phyloP scores from a whole-genome alignment of 2,888 invertebrate species.

The Hermaeophaga mercurialis region DNA sequence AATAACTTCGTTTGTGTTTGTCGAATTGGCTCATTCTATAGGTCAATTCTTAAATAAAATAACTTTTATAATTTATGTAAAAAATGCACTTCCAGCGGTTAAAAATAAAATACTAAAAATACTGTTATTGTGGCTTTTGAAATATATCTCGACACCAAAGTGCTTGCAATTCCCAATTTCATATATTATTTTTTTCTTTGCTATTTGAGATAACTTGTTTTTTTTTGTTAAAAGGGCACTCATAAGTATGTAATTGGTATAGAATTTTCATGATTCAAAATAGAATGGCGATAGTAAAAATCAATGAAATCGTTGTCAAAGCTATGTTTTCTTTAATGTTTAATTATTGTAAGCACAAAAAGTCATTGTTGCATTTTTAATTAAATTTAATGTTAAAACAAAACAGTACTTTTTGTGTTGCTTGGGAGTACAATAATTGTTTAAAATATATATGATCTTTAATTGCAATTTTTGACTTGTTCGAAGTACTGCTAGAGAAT shows the following conservation, averaged over 20 bases:
- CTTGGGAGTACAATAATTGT: neutral
- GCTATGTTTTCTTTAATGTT: too few species aligned
- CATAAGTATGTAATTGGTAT: too few species aligned
- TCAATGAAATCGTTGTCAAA: too few species aligned
- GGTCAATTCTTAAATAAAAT: neutral
- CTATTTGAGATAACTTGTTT: neutral
- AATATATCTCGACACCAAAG: constrained; percentile 3
- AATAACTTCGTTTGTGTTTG: too few species aligned
- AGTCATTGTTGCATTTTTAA: neutral
- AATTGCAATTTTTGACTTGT: neutral
- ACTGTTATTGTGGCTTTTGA: neutral
- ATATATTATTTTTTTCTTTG: neutral
- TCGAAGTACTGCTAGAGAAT: neutral
- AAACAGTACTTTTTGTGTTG: neutral
- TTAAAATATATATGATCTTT: neutral
- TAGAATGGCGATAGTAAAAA: too few species aligned
- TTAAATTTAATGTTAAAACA: neutral
- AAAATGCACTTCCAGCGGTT: neutral
- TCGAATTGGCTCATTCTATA: neutral
- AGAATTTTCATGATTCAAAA: too few species aligned
- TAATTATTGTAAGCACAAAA: too few species aligned
- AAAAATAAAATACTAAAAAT: neutral
- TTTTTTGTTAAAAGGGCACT: too few species aligned
- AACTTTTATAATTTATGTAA: too few species aligned
- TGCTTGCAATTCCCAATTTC: constrained; percentile 3